Evolutionary conservation across 2,797 vertebrate species (phyloP).

Genomic region (Lagorchestes hirsutus): DNA sequence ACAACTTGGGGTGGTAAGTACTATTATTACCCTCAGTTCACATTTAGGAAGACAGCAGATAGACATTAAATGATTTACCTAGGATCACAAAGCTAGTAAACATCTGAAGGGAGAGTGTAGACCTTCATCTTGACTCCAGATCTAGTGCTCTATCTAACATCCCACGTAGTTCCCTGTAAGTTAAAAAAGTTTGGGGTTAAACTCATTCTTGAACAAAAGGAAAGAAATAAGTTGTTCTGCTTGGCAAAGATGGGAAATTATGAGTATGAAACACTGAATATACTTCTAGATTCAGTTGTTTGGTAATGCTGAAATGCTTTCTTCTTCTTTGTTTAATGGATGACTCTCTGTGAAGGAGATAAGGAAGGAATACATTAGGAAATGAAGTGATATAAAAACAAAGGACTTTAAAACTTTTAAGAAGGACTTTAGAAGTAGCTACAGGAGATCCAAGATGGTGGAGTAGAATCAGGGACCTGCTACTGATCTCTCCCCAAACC

Average conservation of each 20-base stretch:
- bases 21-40: not conserved
- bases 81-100: not conserved
- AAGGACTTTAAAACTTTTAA: not conserved
- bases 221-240: not conserved
- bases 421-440: not conserved
- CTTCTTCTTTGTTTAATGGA: not conserved
- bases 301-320: not conserved
- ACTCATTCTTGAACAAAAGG: conserved; percentile 87
- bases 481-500: too few relatives aligned
- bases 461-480: too few relatives aligned
- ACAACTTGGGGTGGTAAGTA: not conserved
- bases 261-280: too few relatives aligned
- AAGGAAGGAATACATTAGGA: not conserved
- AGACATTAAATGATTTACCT: not conserved
- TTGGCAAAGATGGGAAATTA: not conserved
- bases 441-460: too few relatives aligned
- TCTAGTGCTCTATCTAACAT: not conserved
- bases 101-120: too few relatives aligned
- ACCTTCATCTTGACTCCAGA: not conserved
- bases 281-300: not conserved
- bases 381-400: not conserved
- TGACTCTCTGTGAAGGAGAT: not conserved
- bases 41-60: not conserved
- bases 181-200: not conserved
- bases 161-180: not conserved